Evolutionary conservation across 2,113 vertebrate genomes (phyloP).

Genomic region (Gobio gobio): DNA sequence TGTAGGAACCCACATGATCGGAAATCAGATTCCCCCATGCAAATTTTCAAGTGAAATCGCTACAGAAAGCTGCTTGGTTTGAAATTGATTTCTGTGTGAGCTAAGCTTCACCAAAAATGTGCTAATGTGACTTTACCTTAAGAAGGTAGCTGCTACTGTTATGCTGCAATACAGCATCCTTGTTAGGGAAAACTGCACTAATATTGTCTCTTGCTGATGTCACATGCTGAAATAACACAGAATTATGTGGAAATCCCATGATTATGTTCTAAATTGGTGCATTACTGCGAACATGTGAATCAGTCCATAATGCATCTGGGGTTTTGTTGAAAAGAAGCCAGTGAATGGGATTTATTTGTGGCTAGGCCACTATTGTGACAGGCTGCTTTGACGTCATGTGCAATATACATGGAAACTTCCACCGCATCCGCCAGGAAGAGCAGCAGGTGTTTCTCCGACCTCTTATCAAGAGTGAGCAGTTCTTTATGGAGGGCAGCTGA

Average conservation of each 20-base stretch:
- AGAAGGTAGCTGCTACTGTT: background rate
- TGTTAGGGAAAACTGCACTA: background rate
- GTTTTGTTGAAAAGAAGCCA: conserved; percentile 11
- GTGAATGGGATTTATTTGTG: conserved; percentile 24
- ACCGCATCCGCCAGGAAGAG: background rate
- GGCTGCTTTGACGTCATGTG: conserved; percentile 26
- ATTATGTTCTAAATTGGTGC: background rate
- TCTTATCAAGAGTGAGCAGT: conserved; percentile 10
- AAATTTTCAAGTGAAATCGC: too few species aligned
- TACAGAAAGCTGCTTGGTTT: background rate
- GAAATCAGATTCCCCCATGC: too few species aligned
- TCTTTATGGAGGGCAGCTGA: background rate
- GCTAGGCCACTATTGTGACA: conserved; percentile 2
- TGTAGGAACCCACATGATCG: too few species aligned
- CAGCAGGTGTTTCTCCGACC: background rate
- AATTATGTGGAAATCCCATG: background rate
- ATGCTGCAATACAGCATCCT: background rate
- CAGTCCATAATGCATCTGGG: background rate
- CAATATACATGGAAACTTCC: conserved; percentile 10
- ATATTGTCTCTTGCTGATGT: background rate
- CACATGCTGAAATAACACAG: background rate
- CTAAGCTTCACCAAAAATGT: background rate
- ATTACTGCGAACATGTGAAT: background rate
- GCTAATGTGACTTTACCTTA: background rate
- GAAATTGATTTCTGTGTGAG: background rate